Base-by-base conservation (phyloP, 2,113 vertebrate genomes). In the Kryptolebias marmoratus region DNA sequence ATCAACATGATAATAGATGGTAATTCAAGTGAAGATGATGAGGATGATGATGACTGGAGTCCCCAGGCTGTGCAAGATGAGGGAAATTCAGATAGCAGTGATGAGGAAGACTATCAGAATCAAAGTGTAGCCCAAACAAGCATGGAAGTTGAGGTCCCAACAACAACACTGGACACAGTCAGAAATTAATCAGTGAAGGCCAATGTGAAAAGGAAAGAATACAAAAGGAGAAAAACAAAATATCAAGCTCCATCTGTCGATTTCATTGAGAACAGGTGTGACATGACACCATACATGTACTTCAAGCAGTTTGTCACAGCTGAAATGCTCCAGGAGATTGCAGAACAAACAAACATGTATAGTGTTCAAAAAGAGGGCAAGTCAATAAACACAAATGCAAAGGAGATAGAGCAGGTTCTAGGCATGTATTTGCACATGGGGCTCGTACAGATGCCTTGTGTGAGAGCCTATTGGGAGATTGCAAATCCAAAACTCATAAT, bases 381-480 rank as follows among this genome's bases (percentile, higher is more conserved):
- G 64, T 70, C 75, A 31, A 42, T 76, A 2, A 79, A 79, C 39
- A 82, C 62, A 77, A 73, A 2, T 49, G 36, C 59, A 7, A 53
- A 62, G 75, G 81, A 86, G 59, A 79, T 63, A 6, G 31, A 84
- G 64, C 18, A 83, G 11, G 27, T 75, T 75, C 27, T 76, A 27
- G 70, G 67, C 39, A 77, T 59, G 68, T 73, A 77, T 16, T 45
- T 70, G 67, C 73, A 75, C 22, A 80, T 75, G 56, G 76, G 67
- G 18, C 62, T 82, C 11, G 63, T 81, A 64, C 81, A 81, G 58
- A 73, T 86, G 47, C 30, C 61, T n/a, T 48, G 13, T 48, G 73
- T 64, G 16, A 2, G 9, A 59, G 73, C 22, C 22, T 22, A 22
- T 22, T 22, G 22, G 22, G 22, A 22, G 22, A 22, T 22, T 22